Base-by-base conservation (phyloP, 2,888 invertebrate genomes). In the Oxycera nigricornis region DNA sequence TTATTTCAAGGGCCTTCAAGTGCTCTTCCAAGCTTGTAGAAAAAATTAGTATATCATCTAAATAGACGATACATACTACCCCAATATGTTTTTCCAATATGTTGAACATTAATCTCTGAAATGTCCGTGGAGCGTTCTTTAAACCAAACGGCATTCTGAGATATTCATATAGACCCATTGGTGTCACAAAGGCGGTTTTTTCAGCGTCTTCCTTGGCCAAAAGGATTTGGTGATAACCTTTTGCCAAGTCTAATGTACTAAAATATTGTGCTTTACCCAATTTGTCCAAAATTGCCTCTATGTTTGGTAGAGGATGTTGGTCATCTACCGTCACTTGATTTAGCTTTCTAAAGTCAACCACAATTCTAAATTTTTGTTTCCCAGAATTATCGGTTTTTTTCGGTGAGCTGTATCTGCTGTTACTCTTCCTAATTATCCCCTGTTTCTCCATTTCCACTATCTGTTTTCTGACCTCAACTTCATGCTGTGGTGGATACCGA, bases 271-370 rank as follows among this genome's bases (percentile, higher is more conserved):
- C 74, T 31, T 67, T 70, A 1, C 73, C 73, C n/a, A 75, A 7
- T 55, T 75, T 75, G 39, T 74, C 75, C 78, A 70, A 22, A 7
- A 76, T 74, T 22, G 39, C 35, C 2, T 77, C 70, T 9, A 78
- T 77, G 55, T 77, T 77, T n/a, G 78, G 76, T 14, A 75, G 39
- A 2, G 76, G 74, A 50, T 76, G 74, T 39, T 77, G 76, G 46
- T 77, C 76, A 73, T 74, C 73, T 2, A 74, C 70, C 7, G 76
- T 76, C 0, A 77, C 31, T 6, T 76, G 26, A 67, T 78, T 76
- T 11, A 77, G 31, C 35, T 39, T 75, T 72, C 77, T 68, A 55
- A 76, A 78, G 65, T 77, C 77, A 26, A 75, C 74, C 9, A 75
- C 74, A 7, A 78, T 72, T 22, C 77, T 72, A 35, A 52, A 77